A percentile compares a stretch with the other conserved stretches of the same genome.
Evolutionary conservation across 2,888 invertebrate genomes (phyloP).

Genomic region (Idaea aversata): DNA sequence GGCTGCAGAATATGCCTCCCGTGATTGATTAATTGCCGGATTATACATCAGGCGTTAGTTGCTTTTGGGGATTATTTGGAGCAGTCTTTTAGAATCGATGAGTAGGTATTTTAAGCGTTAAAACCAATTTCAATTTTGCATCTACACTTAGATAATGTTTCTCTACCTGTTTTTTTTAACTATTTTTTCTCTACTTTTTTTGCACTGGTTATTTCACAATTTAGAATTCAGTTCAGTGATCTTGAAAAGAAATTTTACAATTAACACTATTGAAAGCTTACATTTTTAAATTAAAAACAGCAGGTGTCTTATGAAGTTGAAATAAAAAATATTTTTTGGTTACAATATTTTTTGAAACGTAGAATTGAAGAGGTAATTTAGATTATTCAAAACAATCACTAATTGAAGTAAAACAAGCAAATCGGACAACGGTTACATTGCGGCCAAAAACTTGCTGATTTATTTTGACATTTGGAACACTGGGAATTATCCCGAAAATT

Average conservation of each 20-base stretch:
- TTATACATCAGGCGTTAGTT: too few species aligned
- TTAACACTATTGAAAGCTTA: neutral
- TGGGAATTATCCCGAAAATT: neutral
- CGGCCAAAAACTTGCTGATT: constrained; percentile 17
- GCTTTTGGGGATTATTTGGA: too few species aligned
- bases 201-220: neutral
- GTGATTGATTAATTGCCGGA: too few species aligned
- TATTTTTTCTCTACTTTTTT: neutral
- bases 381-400: constrained; percentile 36
- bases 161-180: neutral
- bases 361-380: neutral
- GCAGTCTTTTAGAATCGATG: too few species aligned
- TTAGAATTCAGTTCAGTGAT: neutral
- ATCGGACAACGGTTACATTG: constrained; percentile 58
- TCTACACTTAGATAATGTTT: neutral
- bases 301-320: neutral
- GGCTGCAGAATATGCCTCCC: too few species aligned
- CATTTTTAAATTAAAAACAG: neutral
- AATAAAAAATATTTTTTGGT: neutral
- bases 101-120: too few species aligned
- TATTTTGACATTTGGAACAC: neutral
- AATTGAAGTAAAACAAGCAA: constrained; percentile 60
- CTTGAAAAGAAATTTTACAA: neutral
- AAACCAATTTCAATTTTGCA: neutral
- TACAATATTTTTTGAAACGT: too few species aligned